These are phyloP conservation scores for Petrolisthes cinctipes DNA, from an alignment of 2,888 invertebrate genomes.

Conservation along the genomic window DNA sequence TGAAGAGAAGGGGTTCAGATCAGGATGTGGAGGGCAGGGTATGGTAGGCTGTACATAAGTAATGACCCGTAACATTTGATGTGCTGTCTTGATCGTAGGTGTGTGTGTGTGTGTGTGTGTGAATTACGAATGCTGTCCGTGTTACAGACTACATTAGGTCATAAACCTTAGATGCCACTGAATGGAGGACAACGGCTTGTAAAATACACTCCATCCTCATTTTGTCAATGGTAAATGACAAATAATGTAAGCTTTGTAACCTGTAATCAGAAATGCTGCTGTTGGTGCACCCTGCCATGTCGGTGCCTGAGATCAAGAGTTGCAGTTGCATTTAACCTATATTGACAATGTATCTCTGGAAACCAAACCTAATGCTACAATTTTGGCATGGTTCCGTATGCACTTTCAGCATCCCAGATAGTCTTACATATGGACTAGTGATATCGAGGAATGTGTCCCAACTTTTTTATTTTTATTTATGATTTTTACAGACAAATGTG, in stretches of 20 bases:
- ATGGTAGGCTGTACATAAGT: conserved; percentile 55
- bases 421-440: background rate
- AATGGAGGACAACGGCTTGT: background rate
- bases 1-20: background rate
- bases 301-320: conserved; percentile 12
- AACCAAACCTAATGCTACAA: conserved; percentile 25
- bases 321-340: conserved; percentile 32
- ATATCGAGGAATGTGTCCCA: conserved; percentile 23
- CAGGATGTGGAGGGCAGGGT: conserved; percentile 35
- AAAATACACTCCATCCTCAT: conserved; percentile 35
- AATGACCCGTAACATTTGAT: conserved; percentile 59
- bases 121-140: conserved; percentile 54
- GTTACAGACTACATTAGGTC: conserved; percentile 54
- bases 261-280: conserved; percentile 4
- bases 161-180: conserved; percentile 40
- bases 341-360: conserved; percentile 34
- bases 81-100: conserved; percentile 61
- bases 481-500: background rate
- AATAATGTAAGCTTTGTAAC: conserved; percentile 2
- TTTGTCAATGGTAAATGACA: conserved; percentile 20
- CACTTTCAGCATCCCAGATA: conserved; percentile 17
- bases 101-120: conserved; percentile 37
- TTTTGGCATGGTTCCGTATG: conserved; percentile 27
- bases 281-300: background rate
- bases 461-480: conserved; percentile 16